Conservation (phyloP, 1,140 invertebrate species). For the Spodoptera frugiperda region DNA sequence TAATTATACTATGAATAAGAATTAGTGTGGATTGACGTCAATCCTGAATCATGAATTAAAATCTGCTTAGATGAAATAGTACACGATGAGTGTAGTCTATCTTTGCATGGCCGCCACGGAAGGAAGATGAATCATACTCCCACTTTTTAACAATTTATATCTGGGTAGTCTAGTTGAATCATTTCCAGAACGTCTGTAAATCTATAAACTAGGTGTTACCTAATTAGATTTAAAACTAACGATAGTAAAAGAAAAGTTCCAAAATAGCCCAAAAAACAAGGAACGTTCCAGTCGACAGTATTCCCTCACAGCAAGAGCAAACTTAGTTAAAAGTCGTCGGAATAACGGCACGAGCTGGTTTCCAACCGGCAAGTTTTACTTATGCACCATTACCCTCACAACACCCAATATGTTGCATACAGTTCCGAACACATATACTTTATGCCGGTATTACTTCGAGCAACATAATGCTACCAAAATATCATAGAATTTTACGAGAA, state of each 20-base stretch:
- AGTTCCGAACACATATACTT: slow-evolving; percentile 23
- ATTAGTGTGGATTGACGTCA: background rate
- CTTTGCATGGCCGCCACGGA: no score
- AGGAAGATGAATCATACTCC: no score
- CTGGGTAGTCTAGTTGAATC: no score
- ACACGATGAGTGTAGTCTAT: no score
- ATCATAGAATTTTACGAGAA: slow-evolving; percentile 19
- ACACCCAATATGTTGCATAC: slow-evolving; percentile 34
- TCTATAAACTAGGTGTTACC: no score
- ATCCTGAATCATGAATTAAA: no score
- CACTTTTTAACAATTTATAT: no score
- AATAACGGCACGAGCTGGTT: background rate
- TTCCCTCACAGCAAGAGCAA: slow-evolving; percentile 10
- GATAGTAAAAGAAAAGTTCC: no score
- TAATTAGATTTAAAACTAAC: no score
- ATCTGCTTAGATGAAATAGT: no score
- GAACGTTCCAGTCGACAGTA: background rate
- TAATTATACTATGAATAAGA: slow-evolving; percentile 3
- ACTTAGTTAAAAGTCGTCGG: slow-evolving; percentile 26
- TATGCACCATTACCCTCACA: slow-evolving; percentile 32
- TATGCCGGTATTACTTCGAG: slow-evolving; percentile 3
- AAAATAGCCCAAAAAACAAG: background rate
- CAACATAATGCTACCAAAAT: slow-evolving; percentile 19
- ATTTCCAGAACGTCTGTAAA: no score
- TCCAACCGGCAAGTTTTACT: slow-evolving; percentile 19